Conservation (phyloP, 2,888 invertebrate species). For the Sericinus montela region DNA sequence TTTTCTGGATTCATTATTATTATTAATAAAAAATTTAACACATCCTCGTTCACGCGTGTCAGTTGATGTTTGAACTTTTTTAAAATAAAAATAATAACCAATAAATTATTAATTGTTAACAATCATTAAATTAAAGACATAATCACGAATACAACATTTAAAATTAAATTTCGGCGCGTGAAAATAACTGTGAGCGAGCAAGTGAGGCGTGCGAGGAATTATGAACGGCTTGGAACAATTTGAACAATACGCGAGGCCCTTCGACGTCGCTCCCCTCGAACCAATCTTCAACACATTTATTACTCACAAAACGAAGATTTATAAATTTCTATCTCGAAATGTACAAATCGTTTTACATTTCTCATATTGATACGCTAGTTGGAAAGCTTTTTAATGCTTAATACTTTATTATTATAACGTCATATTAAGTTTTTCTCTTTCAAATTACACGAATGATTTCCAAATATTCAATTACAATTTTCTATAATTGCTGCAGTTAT, state of each 20-base stretch:
- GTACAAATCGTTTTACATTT: conserved; percentile 16
- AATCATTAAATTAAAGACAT: neutral
- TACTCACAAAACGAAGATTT: conserved; percentile 38
- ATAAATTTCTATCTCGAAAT: conserved; percentile 18
- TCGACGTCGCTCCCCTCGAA: conserved; percentile 38
- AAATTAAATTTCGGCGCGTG: conserved; percentile 21
- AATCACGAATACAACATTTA: neutral
- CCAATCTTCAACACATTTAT: conserved; percentile 44
- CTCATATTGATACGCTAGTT: conserved; percentile 2
- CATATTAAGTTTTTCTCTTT: too few relatives aligned
- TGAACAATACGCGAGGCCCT: conserved; percentile 48
- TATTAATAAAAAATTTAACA: too few relatives aligned
- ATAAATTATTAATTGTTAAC: too few relatives aligned
- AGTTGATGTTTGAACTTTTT: too few relatives aligned
- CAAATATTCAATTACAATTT: too few relatives aligned
- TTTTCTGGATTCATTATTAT: too few relatives aligned
- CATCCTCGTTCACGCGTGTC: too few relatives aligned
- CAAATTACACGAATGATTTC: too few relatives aligned
- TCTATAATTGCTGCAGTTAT: too few relatives aligned
- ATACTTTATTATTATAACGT: conserved; percentile 4
- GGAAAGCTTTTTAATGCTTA: conserved; percentile 2
- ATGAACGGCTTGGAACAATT: conserved; percentile 61
- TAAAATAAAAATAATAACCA: too few relatives aligned
- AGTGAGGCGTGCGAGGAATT: conserved; percentile 57
- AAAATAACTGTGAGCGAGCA: conserved; percentile 44